Conservation (phyloP, 2,888 invertebrate genomes). For the Mamestra brassicae region DNA sequence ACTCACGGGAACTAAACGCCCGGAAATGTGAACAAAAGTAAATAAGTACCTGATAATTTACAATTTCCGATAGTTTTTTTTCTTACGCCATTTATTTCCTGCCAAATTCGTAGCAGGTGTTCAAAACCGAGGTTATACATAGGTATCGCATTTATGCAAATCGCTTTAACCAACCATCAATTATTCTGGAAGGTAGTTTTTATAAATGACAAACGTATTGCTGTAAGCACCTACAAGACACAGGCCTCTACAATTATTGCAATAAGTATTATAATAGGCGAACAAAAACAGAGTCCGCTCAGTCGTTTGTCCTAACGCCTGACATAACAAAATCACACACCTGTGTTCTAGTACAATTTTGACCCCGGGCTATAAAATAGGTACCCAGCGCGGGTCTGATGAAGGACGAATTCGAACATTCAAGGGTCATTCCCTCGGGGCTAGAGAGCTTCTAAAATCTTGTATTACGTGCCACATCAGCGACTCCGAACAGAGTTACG, state of each 20-base stretch:
- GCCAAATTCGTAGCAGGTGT: constrained; percentile 42
- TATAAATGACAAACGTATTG: not conserved
- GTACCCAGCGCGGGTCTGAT: constrained; percentile 77
- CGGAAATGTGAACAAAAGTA: constrained; percentile 52
- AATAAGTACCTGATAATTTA: constrained; percentile 15
- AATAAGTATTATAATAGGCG: constrained; percentile 31
- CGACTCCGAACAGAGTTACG: constrained; percentile 82
- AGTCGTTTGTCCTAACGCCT: constrained; percentile 45
- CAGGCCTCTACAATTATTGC: constrained; percentile 29
- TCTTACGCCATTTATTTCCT: constrained; percentile 26
- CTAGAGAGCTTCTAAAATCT: constrained; percentile 78
- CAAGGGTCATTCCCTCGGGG: constrained; percentile 81
- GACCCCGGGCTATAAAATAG: constrained; percentile 80
- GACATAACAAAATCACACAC: constrained; percentile 70
- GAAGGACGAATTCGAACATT: constrained; percentile 82
- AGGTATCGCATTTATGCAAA: constrained; percentile 8
- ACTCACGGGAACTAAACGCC: constrained; percentile 40
- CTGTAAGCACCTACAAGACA: constrained; percentile 4
- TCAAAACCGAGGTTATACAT: constrained; percentile 21
- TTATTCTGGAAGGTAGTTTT: not conserved
- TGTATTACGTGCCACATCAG: constrained; percentile 83
- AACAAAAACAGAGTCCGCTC: constrained; percentile 44
- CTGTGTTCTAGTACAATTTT: constrained; percentile 76
- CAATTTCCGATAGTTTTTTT: constrained; percentile 34
- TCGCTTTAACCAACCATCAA: constrained; percentile 9